A percentile compares a stretch with the other conserved stretches of the same genome.
phyloP scores from a whole-genome alignment of 2,888 invertebrate species.

The Aelia acuminata region DNA sequence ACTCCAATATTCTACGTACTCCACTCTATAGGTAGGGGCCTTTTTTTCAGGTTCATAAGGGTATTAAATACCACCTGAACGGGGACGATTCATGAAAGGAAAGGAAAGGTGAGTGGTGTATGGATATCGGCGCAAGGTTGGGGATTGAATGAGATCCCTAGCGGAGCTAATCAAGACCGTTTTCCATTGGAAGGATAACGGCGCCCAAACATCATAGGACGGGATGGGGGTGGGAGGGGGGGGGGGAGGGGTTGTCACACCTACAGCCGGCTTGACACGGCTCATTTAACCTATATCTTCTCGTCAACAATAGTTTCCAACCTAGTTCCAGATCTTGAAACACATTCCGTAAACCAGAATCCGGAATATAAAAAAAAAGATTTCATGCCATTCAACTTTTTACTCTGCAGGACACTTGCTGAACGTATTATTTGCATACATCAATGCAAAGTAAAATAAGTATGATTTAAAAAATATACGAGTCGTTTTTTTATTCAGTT shows the following conservation, averaged over 20 bases:
- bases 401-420: too few relatives aligned
- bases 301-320: neutral
- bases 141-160: neutral
- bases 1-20: too few relatives aligned
- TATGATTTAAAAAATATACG: neutral
- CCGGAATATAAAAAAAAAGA: neutral
- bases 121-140: neutral
- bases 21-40: too few relatives aligned
- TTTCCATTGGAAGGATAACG: neutral
- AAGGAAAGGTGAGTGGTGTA: neutral
- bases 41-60: neutral
- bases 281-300: neutral
- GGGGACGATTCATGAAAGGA: neutral
- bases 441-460: neutral
- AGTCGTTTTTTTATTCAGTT: too few relatives aligned
- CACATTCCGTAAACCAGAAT: neutral
- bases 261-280: neutral
- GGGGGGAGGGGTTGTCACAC: neutral
- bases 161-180: neutral
- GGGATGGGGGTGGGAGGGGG: neutral
- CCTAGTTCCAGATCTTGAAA: neutral
- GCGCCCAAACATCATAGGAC: neutral
- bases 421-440: neutral
- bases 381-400: neutral
- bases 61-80: neutral